Conservation (phyloP, 2,113 vertebrate species). For the Nesogale talazaci region DNA sequence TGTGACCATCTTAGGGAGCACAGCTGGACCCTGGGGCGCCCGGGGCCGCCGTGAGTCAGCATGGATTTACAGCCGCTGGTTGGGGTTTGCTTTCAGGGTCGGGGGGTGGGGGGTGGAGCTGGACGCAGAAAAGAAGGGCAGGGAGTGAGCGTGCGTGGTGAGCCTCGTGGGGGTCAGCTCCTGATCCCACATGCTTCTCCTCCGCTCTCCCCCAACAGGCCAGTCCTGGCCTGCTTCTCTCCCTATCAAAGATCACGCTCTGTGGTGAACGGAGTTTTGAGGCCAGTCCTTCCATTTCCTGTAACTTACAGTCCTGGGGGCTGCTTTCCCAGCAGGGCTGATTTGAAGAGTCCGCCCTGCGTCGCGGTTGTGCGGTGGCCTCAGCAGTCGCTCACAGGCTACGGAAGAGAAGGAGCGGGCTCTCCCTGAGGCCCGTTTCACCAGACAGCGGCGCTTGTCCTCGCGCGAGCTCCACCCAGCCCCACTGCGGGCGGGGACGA, state of each 20-base stretch:
- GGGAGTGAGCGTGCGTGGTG: not conserved
- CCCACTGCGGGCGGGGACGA: too few species aligned
- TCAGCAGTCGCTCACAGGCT: not conserved
- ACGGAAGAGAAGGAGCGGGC: not conserved
- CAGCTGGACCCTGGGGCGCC: not conserved
- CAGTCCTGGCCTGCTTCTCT: not conserved
- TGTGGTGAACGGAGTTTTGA: not conserved
- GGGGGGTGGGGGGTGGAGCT: not conserved
- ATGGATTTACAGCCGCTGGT: not conserved
- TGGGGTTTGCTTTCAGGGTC: too few species aligned
- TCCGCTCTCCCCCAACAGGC: too few species aligned
- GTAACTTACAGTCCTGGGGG: too few species aligned
- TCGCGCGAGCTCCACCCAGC: not conserved
- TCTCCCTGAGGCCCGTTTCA: not conserved
- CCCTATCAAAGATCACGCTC: too few species aligned
- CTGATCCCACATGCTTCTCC: not conserved
- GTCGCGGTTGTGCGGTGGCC: not conserved
- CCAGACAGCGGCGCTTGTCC: not conserved
- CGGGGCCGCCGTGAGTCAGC: not conserved
- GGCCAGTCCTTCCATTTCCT: not conserved
- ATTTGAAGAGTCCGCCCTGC: too few species aligned
- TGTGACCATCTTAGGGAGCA: not conserved
- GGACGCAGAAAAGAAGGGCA: not conserved
- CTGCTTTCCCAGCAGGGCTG: too few species aligned
- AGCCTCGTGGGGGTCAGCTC: not conserved